Conservation (phyloP, 2,888 invertebrate genomes). For the Resseliella maxima region DNA sequence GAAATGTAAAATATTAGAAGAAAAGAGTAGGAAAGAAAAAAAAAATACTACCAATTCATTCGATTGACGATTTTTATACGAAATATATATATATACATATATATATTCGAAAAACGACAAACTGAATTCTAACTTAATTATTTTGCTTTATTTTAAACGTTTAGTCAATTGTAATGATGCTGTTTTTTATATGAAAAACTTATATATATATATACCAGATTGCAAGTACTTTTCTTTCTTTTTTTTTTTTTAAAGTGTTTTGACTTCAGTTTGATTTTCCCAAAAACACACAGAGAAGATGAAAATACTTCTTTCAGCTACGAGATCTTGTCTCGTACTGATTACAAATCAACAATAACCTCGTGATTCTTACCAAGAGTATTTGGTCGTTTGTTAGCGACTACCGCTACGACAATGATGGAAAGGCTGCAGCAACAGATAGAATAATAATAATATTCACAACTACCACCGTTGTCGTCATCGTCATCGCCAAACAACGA, state of each 20-base stretch:
- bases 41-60: background rate
- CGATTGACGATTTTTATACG: background rate
- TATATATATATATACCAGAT: background rate
- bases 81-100: too few relatives aligned
- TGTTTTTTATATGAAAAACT: background rate
- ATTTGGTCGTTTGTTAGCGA: conserved; percentile 46
- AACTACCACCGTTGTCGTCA: background rate
- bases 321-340: conserved; percentile 69
- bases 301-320: conserved; percentile 68
- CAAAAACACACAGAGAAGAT: conserved; percentile 57
- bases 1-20: background rate
- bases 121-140: background rate
- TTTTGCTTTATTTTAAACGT: background rate
- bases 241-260: background rate
- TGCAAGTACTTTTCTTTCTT: background rate
- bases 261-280: conserved; percentile 15
- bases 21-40: background rate
- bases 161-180: background rate
- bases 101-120: conserved; percentile 1
- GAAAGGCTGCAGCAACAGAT: conserved; percentile 20
- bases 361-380: conserved; percentile 58
- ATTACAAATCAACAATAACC: conserved; percentile 63
- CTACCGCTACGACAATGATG: conserved; percentile 44
- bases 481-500: background rate
- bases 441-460: background rate